Conservation (phyloP, 2,888 invertebrate genomes). For the Oxyteleia sp. region DNA sequence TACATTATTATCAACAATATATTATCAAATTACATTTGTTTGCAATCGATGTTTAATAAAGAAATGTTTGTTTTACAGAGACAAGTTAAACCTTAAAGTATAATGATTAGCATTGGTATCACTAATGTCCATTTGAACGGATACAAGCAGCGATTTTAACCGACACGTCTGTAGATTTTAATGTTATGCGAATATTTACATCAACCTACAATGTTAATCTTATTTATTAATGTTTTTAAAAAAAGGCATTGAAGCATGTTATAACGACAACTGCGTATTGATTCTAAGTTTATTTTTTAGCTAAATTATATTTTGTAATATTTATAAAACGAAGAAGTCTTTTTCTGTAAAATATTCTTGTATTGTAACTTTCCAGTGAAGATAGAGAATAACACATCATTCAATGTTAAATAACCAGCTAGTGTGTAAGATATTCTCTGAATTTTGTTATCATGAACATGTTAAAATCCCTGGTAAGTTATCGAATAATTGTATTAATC, state of each 20-base stretch:
- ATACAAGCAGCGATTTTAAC: constrained; percentile 79
- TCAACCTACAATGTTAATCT: constrained; percentile 51
- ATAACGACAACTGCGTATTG: constrained; percentile 20
- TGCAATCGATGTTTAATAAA: too few relatives aligned
- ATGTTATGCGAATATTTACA: constrained; percentile 58
- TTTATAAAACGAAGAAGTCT: constrained; percentile 46
- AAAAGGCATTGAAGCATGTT: constrained; percentile 52
- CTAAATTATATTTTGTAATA: constrained; percentile 71
- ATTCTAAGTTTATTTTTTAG: constrained; percentile 54
- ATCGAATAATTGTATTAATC: constrained; percentile 42
- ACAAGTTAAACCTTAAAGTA: constrained; percentile 60
- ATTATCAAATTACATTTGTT: too few relatives aligned
- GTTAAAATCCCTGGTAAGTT: constrained; percentile 45
- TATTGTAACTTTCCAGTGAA: constrained; percentile 39
- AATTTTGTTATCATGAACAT: constrained; percentile 47
- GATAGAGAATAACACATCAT: constrained; percentile 30
- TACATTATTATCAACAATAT: too few relatives aligned
- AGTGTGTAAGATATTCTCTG: constrained; percentile 32
- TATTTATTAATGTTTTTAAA: constrained; percentile 58
- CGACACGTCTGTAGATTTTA: constrained; percentile 62
- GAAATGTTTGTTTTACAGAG: constrained; percentile 28
- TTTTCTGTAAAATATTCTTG: constrained; percentile 59
- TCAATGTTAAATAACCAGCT: constrained; percentile 35
- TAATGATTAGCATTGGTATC: constrained; percentile 73
- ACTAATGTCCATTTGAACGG: constrained; percentile 78